Percentiles rank a stretch among this genome's conserved stretches.
Conservation (phyloP, 1,140 invertebrate species). For the Proctacanthus coquilletti region DNA sequence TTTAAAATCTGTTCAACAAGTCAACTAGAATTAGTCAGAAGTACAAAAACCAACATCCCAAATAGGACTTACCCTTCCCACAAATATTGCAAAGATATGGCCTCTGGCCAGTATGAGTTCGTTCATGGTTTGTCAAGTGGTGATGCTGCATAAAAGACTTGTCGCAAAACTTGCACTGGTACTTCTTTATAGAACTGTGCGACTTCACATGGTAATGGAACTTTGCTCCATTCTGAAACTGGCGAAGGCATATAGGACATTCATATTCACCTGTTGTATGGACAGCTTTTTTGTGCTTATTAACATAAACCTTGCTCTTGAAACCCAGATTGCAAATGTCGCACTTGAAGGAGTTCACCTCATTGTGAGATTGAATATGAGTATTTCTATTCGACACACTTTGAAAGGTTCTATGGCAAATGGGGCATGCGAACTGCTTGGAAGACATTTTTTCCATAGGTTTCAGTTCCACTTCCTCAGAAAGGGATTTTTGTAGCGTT, state of each 20-base stretch:
- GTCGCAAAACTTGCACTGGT: conserved; percentile 4
- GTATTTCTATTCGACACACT: conserved; percentile 2
- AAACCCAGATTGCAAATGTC: background rate
- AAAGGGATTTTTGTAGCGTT: no score
- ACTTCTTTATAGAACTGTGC: conserved; percentile 1
- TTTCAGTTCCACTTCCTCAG: no score
- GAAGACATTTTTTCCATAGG: no score
- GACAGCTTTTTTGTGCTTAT: conserved; percentile 1
- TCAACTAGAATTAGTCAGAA: background rate
- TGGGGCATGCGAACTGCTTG: background rate
- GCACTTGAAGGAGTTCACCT: background rate
- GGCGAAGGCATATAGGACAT: background rate
- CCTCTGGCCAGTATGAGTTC: conserved; percentile 2
- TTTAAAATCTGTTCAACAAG: conserved; percentile 1
- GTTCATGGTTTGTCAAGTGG: conserved; percentile 5
- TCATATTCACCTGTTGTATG: background rate
- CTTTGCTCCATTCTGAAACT: background rate
- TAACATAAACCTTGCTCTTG: conserved; percentile 2
- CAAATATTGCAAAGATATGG: conserved; percentile 2
- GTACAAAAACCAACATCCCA: background rate
- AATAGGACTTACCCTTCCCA: conserved; percentile 1
- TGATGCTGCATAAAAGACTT: conserved; percentile 5
- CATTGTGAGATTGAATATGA: conserved; percentile 2
- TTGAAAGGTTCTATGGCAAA: conserved; percentile 1
- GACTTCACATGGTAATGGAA: conserved; percentile 1